Base-by-base conservation (phyloP, 2,888 invertebrate species). In the Quadroppia sp. region DNA sequence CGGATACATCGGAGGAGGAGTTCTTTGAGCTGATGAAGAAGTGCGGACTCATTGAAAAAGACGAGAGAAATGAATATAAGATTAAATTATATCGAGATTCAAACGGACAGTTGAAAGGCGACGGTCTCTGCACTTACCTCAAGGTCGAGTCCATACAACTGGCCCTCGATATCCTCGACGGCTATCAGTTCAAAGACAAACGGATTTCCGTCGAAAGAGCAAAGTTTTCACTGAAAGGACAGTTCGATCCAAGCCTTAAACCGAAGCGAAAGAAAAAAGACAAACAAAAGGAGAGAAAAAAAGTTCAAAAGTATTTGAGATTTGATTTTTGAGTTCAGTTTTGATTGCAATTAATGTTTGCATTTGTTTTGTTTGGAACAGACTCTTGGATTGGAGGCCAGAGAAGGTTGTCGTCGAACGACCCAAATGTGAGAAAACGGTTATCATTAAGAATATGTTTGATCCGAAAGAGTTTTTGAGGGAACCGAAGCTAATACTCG, bases 381-480 rank as follows among this genome's bases (percentile, higher is more conserved):
- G 90, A 81, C 84, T 97, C 70, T 92, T 99, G 82, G 96, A 94
- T 82, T 99, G 99, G 99, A 86, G 92, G 76, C 96, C 97, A 0
- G 97, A 98, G 79, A 92, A 92, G 82, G 86, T 92, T 81, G 85
- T 89, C 42, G 93, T 92, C 0, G 91, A 92, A 80, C 86, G 94
- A 71, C 87, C 89, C 0, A 94, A 92, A 81, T 89, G 92, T 82
- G 98, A 99, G 82, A 88, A 89, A 81, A 87, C 92, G 71, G 94
- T 99, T 0, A 90, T 99, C 70, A 87, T 99, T 13, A 94, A 92
- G 82, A 96, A 98, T 83, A 86, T 96, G 72, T 99, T 99, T 83
- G 88, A 89, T 76, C 90, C 94, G 0, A 86, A 89, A 76, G 88
- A 92, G 79, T 96, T 99, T 84, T 92, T 94, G 84, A 87, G 88